A percentile compares a stretch with the other conserved stretches of the same genome.
Conservation (phyloP, 64 coral and sea anemone genomes). For the Actinia tenebrosa region DNA sequence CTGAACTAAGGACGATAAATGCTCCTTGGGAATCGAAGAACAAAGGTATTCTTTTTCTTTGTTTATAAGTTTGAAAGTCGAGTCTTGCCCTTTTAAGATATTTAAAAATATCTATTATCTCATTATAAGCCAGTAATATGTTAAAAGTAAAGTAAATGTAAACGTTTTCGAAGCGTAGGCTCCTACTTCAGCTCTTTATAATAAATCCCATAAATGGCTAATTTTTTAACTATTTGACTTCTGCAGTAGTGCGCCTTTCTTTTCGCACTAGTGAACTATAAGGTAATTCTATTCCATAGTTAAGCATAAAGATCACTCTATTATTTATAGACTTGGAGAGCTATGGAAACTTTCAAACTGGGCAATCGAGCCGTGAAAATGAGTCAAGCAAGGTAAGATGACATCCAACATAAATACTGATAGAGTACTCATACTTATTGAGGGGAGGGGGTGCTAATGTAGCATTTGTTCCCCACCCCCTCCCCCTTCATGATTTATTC, state of each 20-base stretch:
- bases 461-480: no score
- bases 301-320: background rate
- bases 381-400: background rate
- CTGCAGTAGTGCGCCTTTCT: background rate
- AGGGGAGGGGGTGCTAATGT: no score
- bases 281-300: no score
- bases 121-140: no score
- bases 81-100: no score
- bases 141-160: no score
- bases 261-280: background rate
- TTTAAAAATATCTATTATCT: no score
- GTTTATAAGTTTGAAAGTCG: no score
- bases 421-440: no score
- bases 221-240: background rate
- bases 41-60: conserved; percentile 33
- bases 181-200: no score
- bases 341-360: background rate
- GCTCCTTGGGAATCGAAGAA: conserved; percentile 72
- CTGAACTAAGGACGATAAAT: conserved; percentile 57
- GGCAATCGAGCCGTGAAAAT: background rate
- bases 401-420: no score
- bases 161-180: no score
- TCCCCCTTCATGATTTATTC: background rate
- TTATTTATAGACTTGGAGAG: background rate
- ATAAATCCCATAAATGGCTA: background rate